These are phyloP conservation scores for Eptatretus atami DNA, from an alignment of 2,797 vertebrate genomes.

Conservation along the genomic window DNA sequence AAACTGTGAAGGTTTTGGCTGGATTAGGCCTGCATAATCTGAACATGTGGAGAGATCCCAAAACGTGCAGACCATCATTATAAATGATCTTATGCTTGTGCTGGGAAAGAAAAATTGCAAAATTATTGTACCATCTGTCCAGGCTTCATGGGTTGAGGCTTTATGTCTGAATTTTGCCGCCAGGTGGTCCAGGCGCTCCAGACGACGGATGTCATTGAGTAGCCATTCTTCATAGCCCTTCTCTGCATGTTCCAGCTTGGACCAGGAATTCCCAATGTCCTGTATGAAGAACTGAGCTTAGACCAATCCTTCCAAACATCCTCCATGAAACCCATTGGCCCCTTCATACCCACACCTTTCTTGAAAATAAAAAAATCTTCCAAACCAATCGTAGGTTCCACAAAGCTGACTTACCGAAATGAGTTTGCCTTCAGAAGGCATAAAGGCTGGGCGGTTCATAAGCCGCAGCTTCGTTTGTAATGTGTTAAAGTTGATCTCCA, in stretches of 20 bases:
- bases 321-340: no score
- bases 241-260: constrained; percentile 45
- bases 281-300: constrained; percentile 10
- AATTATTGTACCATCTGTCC: constrained; percentile 26
- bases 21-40: no score
- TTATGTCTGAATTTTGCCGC: constrained; percentile 72
- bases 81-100: no score
- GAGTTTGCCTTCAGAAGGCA: constrained; percentile 67
- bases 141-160: constrained; percentile 35
- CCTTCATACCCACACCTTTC: no score
- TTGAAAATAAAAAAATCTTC: no score
- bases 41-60: no score
- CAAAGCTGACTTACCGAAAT: constrained; percentile 29
- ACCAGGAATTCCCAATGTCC: constrained; percentile 61
- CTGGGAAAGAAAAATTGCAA: no score
- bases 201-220: constrained; percentile 42
- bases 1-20: no score
- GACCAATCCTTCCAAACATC: no score
- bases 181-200: constrained; percentile 51
- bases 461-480: constrained; percentile 38
- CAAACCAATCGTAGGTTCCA: no score
- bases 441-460: constrained; percentile 59
- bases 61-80: no score
- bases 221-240: constrained; percentile 67
- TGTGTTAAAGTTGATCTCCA: constrained; percentile 39